phyloP scores from a whole-genome alignment of 2,113 vertebrate species.

The Origma solitaria region DNA sequence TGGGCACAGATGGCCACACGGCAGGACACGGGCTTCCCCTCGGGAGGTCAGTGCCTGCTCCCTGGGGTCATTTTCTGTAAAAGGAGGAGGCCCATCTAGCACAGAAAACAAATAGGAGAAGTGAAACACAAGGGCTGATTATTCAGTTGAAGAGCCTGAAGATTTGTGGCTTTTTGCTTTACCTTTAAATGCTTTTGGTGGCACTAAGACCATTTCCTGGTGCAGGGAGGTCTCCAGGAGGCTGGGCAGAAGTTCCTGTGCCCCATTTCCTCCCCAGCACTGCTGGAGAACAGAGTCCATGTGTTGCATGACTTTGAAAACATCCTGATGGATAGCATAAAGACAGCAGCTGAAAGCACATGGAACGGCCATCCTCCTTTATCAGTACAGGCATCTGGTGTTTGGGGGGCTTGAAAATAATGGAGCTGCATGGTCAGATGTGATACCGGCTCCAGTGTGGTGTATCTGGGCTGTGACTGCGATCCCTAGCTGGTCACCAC shows the following conservation, averaged over 20 bases:
- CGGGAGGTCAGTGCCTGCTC: accelerated
- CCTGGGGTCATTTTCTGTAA: not conserved
- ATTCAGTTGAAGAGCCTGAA: not conserved
- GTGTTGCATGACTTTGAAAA: not conserved
- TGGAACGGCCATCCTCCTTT: not conserved
- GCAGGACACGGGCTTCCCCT: not conserved
- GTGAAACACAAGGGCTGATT: not conserved
- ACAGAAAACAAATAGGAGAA: not conserved
- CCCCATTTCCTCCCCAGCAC: not conserved
- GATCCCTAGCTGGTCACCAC: not conserved
- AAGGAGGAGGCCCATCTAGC: not conserved
- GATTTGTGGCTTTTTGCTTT: not conserved
- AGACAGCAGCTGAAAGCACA: not conserved
- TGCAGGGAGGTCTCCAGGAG: not conserved
- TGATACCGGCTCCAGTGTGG: not conserved
- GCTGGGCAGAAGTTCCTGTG: not conserved
- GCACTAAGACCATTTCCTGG: not conserved
- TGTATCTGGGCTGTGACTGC: not conserved
- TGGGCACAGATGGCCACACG: accelerated
- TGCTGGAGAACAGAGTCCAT: not conserved
- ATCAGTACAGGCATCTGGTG: slow-evolving; percentile 35
- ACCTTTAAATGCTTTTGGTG: not conserved
- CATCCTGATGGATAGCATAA: not conserved
- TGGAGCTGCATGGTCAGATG: not conserved
- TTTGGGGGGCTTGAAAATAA: not conserved